Evolutionary conservation across 2,888 invertebrate genomes (phyloP).

Genomic region (Napeogenes sylphis): DNA sequence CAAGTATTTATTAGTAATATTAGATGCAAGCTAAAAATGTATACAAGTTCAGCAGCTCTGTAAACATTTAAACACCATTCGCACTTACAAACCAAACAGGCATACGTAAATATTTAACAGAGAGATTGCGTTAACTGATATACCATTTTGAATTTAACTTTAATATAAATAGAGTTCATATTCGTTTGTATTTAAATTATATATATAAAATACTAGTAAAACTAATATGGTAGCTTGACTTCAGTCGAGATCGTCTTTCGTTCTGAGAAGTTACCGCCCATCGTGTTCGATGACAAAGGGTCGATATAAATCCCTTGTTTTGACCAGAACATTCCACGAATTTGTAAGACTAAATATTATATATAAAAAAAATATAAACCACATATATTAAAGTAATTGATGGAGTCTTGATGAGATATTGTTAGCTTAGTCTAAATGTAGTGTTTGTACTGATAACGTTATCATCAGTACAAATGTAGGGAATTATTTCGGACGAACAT

Average conservation of each 20-base stretch:
- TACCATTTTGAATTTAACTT: constrained; percentile 47
- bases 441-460: constrained; percentile 57
- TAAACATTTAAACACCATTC: constrained; percentile 76
- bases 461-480: constrained; percentile 56
- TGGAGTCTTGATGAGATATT: constrained; percentile 59
- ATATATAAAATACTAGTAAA: constrained; percentile 48
- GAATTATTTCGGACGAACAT: constrained; percentile 69
- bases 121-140: constrained; percentile 52
- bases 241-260: constrained; percentile 61
- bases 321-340: constrained; percentile 33
- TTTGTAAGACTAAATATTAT: constrained; percentile 5
- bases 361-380: background rate
- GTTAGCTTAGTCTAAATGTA: constrained; percentile 70
- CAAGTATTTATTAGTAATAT: constrained; percentile 67
- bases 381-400: constrained; percentile 35
- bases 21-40: constrained; percentile 48
- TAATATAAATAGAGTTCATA: too few relatives aligned
- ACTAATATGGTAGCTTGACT: constrained; percentile 66
- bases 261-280: constrained; percentile 55
- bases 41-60: constrained; percentile 68
- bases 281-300: constrained; percentile 23
- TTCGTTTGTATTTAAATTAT: too few relatives aligned
- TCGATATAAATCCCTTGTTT: constrained; percentile 25
- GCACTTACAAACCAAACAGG: constrained; percentile 75
- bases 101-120: constrained; percentile 72